Evolutionary conservation across 2,888 invertebrate species (phyloP), one percentile per base, ranked within the genome.

Genomic region (Sarcophaga caerulescens): DNA sequence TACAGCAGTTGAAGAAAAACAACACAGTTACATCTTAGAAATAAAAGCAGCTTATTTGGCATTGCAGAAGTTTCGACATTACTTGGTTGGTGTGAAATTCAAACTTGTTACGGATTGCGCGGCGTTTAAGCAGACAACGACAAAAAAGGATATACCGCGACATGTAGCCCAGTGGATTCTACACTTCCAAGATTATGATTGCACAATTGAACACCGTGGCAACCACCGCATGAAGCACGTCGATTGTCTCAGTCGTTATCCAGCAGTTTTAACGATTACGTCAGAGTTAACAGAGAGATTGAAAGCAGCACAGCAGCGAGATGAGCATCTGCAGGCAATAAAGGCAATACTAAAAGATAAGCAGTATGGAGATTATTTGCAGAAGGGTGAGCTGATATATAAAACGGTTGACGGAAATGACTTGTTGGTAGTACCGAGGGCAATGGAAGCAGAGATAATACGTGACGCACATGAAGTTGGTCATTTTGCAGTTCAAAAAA

Each of bases 101-200:
- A n/a, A n/a, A n/a, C n/a, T n/a, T n/a, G n/a, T n/a, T n/a, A n/a
- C n/a, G n/a, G n/a, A n/a, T n/a, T n/a, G n/a, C n/a, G n/a, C n/a
- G n/a, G n/a, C n/a, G n/a, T n/a, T n/a, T n/a, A n/a, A n/a, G n/a
- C n/a, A n/a, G n/a, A n/a, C n/a, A 57, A 76, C 82, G 82, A 85
- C 23, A 23, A 87, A 87, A 63, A 80, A 82, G 71, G 87, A 89
- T 57, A 65, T 87, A 23, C 83, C 83, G 5, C 79, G 87, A 25
- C 85, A 87, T 82, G 87, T 89, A 11, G 87, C 88, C 12, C 85
- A 88, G 68, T 89, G 76, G 89, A 23, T 85, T 85, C 62, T 89
- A 60, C 65, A 88, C 45, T 63, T 89, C 1, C 81, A 89, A 81
- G 88, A 89, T 47, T 90, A 85, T 62, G 66, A 88, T 52, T 89